Evolutionary conservation across 1,140 invertebrate genomes (phyloP).

Genomic region (Metaphire vulgaris): DNA sequence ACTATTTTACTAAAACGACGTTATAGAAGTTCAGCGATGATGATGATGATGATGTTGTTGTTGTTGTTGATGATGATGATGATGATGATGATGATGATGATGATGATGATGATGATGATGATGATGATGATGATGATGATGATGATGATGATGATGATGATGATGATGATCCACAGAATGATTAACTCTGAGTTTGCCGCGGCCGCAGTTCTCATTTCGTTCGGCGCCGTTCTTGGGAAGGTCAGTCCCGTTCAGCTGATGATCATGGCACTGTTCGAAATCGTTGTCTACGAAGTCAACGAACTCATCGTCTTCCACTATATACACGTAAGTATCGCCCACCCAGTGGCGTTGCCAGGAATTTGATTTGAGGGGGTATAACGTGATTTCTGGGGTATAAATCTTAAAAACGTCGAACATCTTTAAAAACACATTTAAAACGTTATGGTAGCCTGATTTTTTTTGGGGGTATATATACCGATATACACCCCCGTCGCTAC

Average conservation of each 20-base stretch:
- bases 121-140: slow-evolving; percentile 3
- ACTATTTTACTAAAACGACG: no score
- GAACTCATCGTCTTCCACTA: slow-evolving; percentile 67
- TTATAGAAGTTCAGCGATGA: no score
- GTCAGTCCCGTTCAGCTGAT: slow-evolving; percentile 77
- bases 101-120: slow-evolving; percentile 2
- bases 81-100: slow-evolving; percentile 2
- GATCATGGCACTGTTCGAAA: slow-evolving; percentile 70
- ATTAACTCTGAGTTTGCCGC: slow-evolving; percentile 78
- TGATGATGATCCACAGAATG: slow-evolving; percentile 56
- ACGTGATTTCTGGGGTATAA: no score
- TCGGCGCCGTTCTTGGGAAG: slow-evolving; percentile 80
- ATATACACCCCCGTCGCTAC: no score
- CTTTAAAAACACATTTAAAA: no score
- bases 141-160: slow-evolving; percentile 2
- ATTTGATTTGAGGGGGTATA: no score
- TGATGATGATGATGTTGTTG: not conserved
- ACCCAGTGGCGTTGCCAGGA: no score
- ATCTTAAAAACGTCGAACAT: no score
- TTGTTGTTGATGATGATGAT: not conserved
- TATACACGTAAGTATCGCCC: slow-evolving; percentile 63
- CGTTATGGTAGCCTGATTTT: no score
- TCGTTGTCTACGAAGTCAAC: slow-evolving; percentile 70
- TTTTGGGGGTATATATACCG: no score
- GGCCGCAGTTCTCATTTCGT: slow-evolving; percentile 82